These are phyloP conservation scores for Erebia ligea DNA, from an alignment of 2,888 invertebrate species.

Conservation along the genomic window DNA sequence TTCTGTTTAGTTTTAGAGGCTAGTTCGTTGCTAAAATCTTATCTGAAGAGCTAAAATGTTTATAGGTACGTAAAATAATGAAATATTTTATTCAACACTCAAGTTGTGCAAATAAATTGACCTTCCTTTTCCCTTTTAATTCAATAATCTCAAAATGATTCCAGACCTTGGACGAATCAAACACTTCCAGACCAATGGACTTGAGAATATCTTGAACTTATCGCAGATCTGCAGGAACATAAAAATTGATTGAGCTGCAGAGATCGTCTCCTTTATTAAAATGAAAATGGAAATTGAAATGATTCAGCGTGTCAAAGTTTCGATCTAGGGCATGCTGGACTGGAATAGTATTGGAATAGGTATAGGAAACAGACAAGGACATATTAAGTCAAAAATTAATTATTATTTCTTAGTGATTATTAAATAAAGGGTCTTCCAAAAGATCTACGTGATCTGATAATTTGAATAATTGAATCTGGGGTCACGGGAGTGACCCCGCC, in stretches of 20 bases:
- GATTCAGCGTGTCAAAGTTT: not conserved
- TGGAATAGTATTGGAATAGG: too few species aligned
- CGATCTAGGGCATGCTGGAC: not conserved
- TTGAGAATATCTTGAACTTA: slow-evolving; percentile 32
- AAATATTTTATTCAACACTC: not conserved
- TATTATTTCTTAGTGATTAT: too few species aligned
- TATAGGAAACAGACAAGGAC: too few species aligned
- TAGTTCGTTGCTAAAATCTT: too few species aligned
- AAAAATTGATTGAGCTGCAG: slow-evolving; percentile 43
- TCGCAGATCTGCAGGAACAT: slow-evolving; percentile 38
- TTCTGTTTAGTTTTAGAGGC: too few species aligned
- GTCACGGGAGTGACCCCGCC: too few species aligned
- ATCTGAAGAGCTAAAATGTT: too few species aligned
- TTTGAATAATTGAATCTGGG: too few species aligned
- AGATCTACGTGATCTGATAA: too few species aligned
- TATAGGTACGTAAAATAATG: not conserved
- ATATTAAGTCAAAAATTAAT: too few species aligned
- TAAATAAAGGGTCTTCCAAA: too few species aligned
- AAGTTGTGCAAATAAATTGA: not conserved
- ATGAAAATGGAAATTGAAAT: slow-evolving; percentile 25
- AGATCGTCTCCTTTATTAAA: slow-evolving; percentile 31
- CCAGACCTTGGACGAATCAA: not conserved
- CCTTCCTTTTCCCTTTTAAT: slow-evolving; percentile 1
- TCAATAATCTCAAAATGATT: slow-evolving; percentile 7
- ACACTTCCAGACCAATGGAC: slow-evolving; percentile 6